Evolutionary conservation across 92 coral and sea anemone species (phyloP).

Genomic region (Palythoa caribaeorum): DNA sequence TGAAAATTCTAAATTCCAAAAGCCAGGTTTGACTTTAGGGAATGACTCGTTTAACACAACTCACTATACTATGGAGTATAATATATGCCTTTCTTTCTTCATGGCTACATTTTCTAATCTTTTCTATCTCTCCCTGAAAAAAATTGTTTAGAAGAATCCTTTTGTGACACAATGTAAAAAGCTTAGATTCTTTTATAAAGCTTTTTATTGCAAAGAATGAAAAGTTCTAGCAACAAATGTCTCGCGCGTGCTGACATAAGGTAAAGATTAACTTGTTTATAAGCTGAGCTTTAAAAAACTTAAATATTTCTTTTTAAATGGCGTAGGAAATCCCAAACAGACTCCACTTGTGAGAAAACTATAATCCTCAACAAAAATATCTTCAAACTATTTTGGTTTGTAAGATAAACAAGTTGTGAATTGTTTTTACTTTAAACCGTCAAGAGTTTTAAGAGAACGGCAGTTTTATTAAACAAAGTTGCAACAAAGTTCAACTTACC

Average conservation of each 20-base stretch:
- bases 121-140: background rate
- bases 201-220: background rate
- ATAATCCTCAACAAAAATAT: conserved; percentile 50
- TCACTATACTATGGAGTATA: background rate
- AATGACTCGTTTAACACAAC: background rate
- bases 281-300: conserved; percentile 20
- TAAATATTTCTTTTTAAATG: conserved; percentile 44
- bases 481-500: conserved; percentile 27
- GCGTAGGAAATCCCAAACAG: conserved; percentile 38
- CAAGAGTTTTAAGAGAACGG: background rate
- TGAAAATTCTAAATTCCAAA: background rate
- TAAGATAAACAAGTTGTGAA: conserved; percentile 48
- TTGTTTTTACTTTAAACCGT: conserved; percentile 21
- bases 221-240: conserved; percentile 17
- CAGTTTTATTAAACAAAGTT: background rate
- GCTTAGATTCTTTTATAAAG: conserved; percentile 10
- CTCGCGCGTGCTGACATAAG: conserved; percentile 4
- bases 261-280: conserved; percentile 43
- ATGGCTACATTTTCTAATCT: background rate
- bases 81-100: background rate
- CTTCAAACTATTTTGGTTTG: conserved; percentile 45
- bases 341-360: conserved; percentile 37
- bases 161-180: conserved; percentile 12
- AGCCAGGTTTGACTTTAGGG: background rate
- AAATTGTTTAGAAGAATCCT: background rate